Evolutionary conservation across 2,888 invertebrate genomes (phyloP).

Genomic region (Augochlorella aurata): DNA sequence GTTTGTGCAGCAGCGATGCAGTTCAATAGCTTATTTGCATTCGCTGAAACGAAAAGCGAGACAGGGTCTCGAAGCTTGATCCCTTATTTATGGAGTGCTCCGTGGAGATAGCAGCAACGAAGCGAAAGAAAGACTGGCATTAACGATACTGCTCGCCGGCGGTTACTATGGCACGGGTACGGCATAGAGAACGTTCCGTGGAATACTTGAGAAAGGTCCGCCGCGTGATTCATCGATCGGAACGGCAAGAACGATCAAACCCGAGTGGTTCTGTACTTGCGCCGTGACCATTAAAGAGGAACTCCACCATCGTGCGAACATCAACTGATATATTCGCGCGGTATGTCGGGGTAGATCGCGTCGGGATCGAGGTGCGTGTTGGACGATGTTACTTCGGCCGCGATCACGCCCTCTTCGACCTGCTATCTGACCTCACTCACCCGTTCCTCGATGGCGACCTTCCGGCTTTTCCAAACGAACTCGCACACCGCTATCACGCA

Average conservation of each 20-base stretch:
- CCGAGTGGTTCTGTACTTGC: conserved; percentile 71
- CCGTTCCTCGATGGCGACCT: conserved; percentile 95
- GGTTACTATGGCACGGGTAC: not conserved
- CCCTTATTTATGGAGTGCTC: not conserved
- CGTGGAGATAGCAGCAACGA: not conserved
- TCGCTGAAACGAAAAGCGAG: not conserved
- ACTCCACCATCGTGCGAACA: conserved; percentile 77
- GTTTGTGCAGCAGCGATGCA: too few relatives aligned
- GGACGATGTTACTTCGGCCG: conserved; percentile 62
- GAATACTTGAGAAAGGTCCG: not conserved
- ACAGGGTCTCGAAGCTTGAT: not conserved
- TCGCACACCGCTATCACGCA: conserved; percentile 97
- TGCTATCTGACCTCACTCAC: conserved; percentile 84
- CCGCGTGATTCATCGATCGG: conserved; percentile 37
- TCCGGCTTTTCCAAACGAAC: conserved; percentile 97
- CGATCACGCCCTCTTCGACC: conserved; percentile 66
- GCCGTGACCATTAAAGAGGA: conserved; percentile 76
- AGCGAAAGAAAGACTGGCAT: not conserved
- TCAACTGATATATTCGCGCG: conserved; percentile 78
- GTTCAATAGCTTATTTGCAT: not conserved
- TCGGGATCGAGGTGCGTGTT: conserved; percentile 74
- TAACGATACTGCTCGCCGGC: not conserved
- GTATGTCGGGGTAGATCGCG: conserved; percentile 76
- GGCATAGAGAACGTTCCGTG: not conserved
- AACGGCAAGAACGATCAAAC: conserved; percentile 65